Conservation (phyloP, 2,797 vertebrate genomes). For the Enteromius mattozi region DNA sequence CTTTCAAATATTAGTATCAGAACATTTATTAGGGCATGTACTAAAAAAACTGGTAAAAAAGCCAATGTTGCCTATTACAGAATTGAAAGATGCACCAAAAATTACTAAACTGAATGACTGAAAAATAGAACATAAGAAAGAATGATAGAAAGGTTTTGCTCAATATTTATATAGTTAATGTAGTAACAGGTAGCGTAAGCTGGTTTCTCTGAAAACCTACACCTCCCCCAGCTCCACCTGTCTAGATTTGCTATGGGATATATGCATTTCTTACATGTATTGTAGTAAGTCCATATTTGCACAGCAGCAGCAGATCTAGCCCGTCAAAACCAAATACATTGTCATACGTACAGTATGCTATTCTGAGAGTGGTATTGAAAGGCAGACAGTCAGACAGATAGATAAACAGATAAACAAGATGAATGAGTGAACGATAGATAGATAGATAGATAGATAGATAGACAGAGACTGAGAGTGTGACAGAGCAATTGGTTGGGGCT, state of each 20-base stretch:
- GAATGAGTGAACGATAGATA: slow-evolving; percentile 46
- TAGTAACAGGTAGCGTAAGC: no score
- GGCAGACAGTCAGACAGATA: slow-evolving; percentile 59
- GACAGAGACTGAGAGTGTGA: slow-evolving; percentile 33
- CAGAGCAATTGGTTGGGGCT: slow-evolving; percentile 52
- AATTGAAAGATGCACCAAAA: not conserved
- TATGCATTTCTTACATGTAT: not conserved
- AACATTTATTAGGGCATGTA: no score
- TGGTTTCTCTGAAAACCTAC: not conserved
- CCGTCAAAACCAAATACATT: no score
- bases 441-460: slow-evolving; percentile 71
- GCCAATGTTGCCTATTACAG: no score
- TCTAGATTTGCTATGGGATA: not conserved
- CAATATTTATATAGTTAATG: no score
- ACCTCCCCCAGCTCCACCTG: not conserved
- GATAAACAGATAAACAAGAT: slow-evolving; percentile 63
- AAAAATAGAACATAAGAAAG: not conserved
- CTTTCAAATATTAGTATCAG: not conserved
- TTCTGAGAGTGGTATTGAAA: no score
- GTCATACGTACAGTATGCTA: no score
- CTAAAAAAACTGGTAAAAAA: not conserved
- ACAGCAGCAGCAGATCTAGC: not conserved
- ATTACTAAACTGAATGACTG: not conserved
- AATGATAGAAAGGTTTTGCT: not conserved
- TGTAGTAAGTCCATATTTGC: not conserved